A percentile compares a stretch with the other conserved stretches of the same genome.
phyloP scores from a whole-genome alignment of 1,140 invertebrate species.

The Drosophila rhopaloa region DNA sequence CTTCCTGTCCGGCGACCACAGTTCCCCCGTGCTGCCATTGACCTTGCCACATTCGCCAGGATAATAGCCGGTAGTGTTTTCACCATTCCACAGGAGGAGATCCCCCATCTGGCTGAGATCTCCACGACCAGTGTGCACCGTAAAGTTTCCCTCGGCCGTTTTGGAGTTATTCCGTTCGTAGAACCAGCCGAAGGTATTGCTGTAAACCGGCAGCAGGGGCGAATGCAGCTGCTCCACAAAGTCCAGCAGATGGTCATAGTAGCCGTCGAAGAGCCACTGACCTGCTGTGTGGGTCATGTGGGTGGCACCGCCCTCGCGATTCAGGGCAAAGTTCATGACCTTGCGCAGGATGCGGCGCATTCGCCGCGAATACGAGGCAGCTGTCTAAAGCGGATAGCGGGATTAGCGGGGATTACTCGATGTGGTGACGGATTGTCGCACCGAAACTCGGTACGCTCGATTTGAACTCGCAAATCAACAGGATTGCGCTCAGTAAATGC shows the following conservation, averaged over 20 bases:
- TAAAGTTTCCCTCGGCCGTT: slow-evolving; percentile 90
- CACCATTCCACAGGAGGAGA: slow-evolving; percentile 88
- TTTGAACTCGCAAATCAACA: not conserved
- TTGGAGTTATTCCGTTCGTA: slow-evolving; percentile 89
- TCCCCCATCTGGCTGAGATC: slow-evolving; percentile 88
- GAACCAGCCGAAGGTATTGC: slow-evolving; percentile 91
- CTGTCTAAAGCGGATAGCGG: slow-evolving; percentile 86
- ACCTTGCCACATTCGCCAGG: slow-evolving; percentile 88
- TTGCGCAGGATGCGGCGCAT: slow-evolving; percentile 83
- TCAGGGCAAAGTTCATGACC: slow-evolving; percentile 86
- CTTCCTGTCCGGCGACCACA: slow-evolving; percentile 88
- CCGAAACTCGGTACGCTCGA: not conserved
- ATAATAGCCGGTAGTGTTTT: slow-evolving; percentile 86
- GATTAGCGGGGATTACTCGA: slow-evolving; percentile 26
- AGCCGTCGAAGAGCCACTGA: slow-evolving; percentile 90
- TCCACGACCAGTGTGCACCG: slow-evolving; percentile 88
- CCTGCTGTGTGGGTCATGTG: slow-evolving; percentile 87
- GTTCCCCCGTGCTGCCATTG: slow-evolving; percentile 89
- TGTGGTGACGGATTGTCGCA: slow-evolving; percentile 15
- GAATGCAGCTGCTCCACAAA: slow-evolving; percentile 86
- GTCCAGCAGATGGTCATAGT: slow-evolving; percentile 88
- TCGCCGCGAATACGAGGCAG: slow-evolving; percentile 86
- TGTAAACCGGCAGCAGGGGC: slow-evolving; percentile 86
- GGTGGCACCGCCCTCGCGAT: slow-evolving; percentile 86
- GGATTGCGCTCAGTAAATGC: not conserved